Evolutionary conservation across 1,140 invertebrate species (phyloP).

Genomic region (Danaus plexippus): DNA sequence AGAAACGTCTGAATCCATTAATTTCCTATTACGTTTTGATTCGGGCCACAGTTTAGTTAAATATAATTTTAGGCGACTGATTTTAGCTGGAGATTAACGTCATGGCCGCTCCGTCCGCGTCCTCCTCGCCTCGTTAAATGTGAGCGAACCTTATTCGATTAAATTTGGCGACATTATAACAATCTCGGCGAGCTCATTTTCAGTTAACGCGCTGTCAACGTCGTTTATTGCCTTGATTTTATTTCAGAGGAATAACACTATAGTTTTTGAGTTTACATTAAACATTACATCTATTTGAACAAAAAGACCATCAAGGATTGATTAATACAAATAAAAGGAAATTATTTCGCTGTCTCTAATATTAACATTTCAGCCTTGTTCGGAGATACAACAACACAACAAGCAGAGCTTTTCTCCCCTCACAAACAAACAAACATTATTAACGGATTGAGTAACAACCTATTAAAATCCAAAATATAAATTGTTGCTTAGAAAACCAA

Average conservation of each 20-base stretch:
- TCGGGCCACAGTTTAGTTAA: constrained; percentile 18
- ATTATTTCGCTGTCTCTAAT: too few species aligned
- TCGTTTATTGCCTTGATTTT: constrained; percentile 43
- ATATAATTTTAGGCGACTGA: constrained; percentile 69
- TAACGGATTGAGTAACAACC: constrained; percentile 8
- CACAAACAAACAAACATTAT: constrained; percentile 16
- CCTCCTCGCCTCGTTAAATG: constrained; percentile 57
- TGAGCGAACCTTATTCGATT: constrained; percentile 68
- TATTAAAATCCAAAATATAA: too few species aligned
- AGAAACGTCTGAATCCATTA: too few species aligned
- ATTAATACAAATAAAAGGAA: too few species aligned
- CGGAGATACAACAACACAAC: constrained; percentile 7
- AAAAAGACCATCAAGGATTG: too few species aligned
- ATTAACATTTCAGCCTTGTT: too few species aligned
- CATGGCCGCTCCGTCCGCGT: constrained; percentile 40
- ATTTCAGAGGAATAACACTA: constrained; percentile 12
- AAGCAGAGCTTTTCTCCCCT: constrained; percentile 1
- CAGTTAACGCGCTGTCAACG: constrained; percentile 37
- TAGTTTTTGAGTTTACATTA: too few species aligned
- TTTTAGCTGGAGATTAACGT: constrained; percentile 61
- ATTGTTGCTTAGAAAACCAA: too few species aligned
- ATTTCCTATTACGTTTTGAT: too few species aligned
- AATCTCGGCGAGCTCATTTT: constrained; percentile 57
- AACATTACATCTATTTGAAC: too few species aligned
- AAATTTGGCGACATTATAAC: constrained; percentile 67